Evolutionary conservation across 2,888 invertebrate genomes (phyloP), one percentile per base, ranked within the genome.

Genomic region (Pandemis cinnamomeana): DNA sequence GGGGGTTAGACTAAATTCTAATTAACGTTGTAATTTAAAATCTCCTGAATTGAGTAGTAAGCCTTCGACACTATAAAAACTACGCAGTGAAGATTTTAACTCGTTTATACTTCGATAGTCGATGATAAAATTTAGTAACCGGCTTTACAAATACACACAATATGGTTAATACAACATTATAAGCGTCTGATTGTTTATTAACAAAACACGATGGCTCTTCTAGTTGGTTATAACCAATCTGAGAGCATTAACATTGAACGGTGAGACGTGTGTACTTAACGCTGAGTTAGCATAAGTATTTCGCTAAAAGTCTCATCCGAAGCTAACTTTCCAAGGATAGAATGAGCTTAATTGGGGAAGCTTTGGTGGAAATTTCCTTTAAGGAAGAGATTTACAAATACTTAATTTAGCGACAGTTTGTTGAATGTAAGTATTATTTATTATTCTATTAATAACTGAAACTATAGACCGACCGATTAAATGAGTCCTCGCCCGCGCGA

Each of bases 221-320:
- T 48, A 79, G 78, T 13, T 41, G n/a, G 7, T 71, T 36, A 77
- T 77, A 48, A 75, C 77, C 72, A 76, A 62, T 75, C 71, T 70
- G 64, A 67, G 75, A 81, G 87, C 82, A 86, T 89, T 87, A 89
- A 88, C 88, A 87, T 86, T 84, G 87, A 86, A 84, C 85, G 82
- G 81, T 80, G 84, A 84, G 86, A 86, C 86, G 86, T 82, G 83
- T 81, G 84, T 89, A 89, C 89, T 89, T 90, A 89, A 86, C 82
- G 77, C 68, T 82, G 87, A 89, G 89, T 90, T 90, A 90, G 83
- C 83, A 82, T 86, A 87, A 89, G 89, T 89, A 89, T 88, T 86
- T 85, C 80, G 84, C 84, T 87, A 85, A 88, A 89, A 89, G 83
- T 86, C 87, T 89, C 85, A 88, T 89, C 89, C 83, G 76, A 79